A percentile compares a stretch with the other conserved stretches of the same genome.
Evolutionary conservation across 2,797 vertebrate species (phyloP).

Genomic region (Sylvilagus floridanus): DNA sequence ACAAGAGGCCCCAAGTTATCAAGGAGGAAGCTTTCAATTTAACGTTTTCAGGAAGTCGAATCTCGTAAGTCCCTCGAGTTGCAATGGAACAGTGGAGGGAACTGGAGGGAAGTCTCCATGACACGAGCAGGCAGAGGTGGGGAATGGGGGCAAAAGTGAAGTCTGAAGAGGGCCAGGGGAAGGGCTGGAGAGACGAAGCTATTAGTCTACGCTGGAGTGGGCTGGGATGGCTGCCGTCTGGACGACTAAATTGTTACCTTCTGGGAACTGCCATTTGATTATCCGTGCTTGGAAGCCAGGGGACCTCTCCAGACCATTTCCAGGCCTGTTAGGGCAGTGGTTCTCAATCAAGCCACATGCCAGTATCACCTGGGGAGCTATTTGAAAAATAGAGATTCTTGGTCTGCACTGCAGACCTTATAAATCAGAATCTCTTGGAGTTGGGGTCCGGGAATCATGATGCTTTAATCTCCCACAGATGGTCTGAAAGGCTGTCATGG

Average conservation of each 20-base stretch:
- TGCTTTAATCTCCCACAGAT: slow-evolving; percentile 47
- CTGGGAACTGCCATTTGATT: slow-evolving; percentile 39
- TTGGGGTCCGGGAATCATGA: not conserved
- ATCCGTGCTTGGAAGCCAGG: not conserved
- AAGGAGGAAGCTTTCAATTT: slow-evolving; percentile 76
- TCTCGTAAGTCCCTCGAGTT: slow-evolving; percentile 57
- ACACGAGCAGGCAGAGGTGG: slow-evolving; percentile 12
- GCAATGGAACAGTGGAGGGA: slow-evolving; percentile 57
- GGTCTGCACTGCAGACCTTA: not conserved
- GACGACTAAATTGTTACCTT: slow-evolving; percentile 35
- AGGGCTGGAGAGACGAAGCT: slow-evolving; percentile 21
- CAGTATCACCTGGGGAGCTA: slow-evolving; percentile 22
- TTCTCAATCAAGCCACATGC: slow-evolving; percentile 18
- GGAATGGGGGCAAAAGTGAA: slow-evolving; percentile 50
- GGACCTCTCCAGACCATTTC: not conserved
- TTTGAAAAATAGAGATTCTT: slow-evolving; percentile 47
- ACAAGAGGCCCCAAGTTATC: slow-evolving; percentile 63
- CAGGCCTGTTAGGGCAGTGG: not conserved
- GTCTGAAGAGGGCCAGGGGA: not conserved
- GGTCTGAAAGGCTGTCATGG: not conserved
- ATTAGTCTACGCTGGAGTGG: not conserved
- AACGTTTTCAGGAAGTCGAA: slow-evolving; percentile 62
- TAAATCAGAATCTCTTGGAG: slow-evolving; percentile 24
- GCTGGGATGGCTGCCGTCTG: slow-evolving; percentile 29
- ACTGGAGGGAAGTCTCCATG: slow-evolving; percentile 26